These are phyloP conservation scores for Lithosia quadra DNA, from an alignment of 2,888 invertebrate species.

Conservation along the genomic window DNA sequence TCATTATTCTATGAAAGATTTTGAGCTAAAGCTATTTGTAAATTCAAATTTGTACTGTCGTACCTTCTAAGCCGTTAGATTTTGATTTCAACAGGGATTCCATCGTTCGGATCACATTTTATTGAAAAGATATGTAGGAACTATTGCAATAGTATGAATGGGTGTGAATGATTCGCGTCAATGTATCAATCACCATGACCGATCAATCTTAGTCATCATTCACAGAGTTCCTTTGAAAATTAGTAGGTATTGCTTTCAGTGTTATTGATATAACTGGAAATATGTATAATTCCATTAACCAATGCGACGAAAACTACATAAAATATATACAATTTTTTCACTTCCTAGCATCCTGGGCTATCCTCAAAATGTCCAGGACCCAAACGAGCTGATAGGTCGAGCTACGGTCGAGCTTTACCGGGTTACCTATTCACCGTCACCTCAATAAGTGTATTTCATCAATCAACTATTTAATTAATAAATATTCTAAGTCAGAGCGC, in stretches of 20 bases:
- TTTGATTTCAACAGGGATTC: neutral
- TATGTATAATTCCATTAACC: neutral
- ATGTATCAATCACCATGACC: neutral
- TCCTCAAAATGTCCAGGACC: too few species aligned
- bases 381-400: too few species aligned
- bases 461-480: too few species aligned
- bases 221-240: conserved; percentile 2
- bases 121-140: neutral
- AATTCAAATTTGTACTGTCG: neutral
- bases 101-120: neutral
- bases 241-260: neutral
- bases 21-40: too few species aligned
- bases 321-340: neutral
- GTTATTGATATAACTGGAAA: neutral
- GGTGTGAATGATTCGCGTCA: neutral
- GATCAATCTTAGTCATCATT: neutral
- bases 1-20: too few species aligned
- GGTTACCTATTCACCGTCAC: too few species aligned
- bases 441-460: too few species aligned
- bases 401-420: too few species aligned
- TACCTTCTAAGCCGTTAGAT: neutral
- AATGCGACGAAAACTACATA: neutral
- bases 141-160: neutral
- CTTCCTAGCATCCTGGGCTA: too few species aligned
- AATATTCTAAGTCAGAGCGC: too few species aligned